A percentile compares a stretch with the other conserved stretches of the same genome.
Conservation (phyloP, 2,888 invertebrate species). For the Punctoribates punctum region DNA sequence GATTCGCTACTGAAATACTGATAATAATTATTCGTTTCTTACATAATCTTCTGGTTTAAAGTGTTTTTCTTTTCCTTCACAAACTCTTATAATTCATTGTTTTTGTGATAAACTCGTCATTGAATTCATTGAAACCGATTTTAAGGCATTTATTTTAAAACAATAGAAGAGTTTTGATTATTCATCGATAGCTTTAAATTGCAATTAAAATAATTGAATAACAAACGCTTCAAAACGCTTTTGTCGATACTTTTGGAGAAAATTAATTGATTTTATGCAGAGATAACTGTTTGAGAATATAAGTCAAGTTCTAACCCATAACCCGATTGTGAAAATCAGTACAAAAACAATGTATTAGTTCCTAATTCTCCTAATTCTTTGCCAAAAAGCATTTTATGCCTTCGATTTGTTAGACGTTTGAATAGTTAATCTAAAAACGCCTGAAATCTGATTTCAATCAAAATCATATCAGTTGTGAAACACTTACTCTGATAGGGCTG, state of each 20-base stretch:
- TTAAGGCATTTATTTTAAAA: conserved; percentile 21
- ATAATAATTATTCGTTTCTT: conserved; percentile 4
- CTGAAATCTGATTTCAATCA: not conserved
- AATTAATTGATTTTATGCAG: not conserved
- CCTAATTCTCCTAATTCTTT: too few species aligned
- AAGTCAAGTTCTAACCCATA: conserved; percentile 11
- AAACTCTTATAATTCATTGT: conserved; percentile 27
- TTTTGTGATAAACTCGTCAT: conserved; percentile 15
- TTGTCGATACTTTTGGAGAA: not conserved
- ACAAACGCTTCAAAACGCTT: not conserved
- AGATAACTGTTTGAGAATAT: not conserved
- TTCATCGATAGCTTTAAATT: conserved; percentile 20
- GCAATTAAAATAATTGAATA: conserved; percentile 19
- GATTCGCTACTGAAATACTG: conserved; percentile 15
- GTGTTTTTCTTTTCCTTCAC: not conserved
- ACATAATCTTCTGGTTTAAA: conserved; percentile 6
- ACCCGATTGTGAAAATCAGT: not conserved
- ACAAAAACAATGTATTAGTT: not conserved
- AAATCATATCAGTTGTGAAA: not conserved
- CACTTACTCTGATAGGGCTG: conserved; percentile 60
- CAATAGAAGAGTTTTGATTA: conserved; percentile 20
- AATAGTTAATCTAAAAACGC: too few species aligned
- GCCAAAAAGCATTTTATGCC: too few species aligned
- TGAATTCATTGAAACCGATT: conserved; percentile 16
- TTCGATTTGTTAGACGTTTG: too few species aligned